Conservation (phyloP, 1,140 invertebrate species). For the Drosophila lowei region DNA sequence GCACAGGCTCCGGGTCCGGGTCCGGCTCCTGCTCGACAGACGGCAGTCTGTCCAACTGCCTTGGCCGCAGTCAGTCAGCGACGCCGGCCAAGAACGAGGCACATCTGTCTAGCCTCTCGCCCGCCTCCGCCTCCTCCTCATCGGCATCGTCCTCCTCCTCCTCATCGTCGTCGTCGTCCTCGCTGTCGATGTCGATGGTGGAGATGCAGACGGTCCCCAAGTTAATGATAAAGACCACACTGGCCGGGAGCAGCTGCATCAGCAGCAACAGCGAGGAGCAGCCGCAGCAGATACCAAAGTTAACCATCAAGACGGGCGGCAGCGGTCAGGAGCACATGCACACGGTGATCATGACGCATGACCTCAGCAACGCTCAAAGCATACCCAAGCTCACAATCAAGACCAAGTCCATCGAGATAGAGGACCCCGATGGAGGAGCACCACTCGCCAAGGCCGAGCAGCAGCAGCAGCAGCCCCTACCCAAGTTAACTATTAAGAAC, state of each 20-base stretch:
- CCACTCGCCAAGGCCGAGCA: slow-evolving; percentile 2
- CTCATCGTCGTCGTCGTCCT: slow-evolving; percentile 50
- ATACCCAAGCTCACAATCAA: slow-evolving; percentile 80
- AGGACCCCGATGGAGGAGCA: slow-evolving; percentile 36
- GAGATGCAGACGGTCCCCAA: slow-evolving; percentile 68
- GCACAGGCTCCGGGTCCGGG: slow-evolving; percentile 15
- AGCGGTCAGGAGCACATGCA: slow-evolving; percentile 51
- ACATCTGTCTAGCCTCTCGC: slow-evolving; percentile 69
- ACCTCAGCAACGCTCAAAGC: slow-evolving; percentile 63
- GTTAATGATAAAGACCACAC: slow-evolving; percentile 78
- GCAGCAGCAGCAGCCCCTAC: slow-evolving; percentile 55
- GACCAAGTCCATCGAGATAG: slow-evolving; percentile 48
- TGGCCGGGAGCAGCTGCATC: slow-evolving; percentile 58
- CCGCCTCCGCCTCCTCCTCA: slow-evolving; percentile 61
- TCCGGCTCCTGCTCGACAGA: slow-evolving; percentile 1
- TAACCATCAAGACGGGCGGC: slow-evolving; percentile 68
- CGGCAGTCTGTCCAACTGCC: not conserved
- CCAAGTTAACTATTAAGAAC: slow-evolving; percentile 81
- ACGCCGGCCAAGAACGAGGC: slow-evolving; percentile 51
- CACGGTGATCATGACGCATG: slow-evolving; percentile 77
- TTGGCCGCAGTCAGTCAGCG: slow-evolving; percentile 14
- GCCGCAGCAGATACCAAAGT: slow-evolving; percentile 72
- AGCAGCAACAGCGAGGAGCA: slow-evolving; percentile 22
- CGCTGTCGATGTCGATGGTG: slow-evolving; percentile 15
- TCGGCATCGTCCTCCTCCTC: slow-evolving; percentile 55